phyloP scores from a whole-genome alignment of 2,113 vertebrate genomes.

The Origma solitaria region DNA sequence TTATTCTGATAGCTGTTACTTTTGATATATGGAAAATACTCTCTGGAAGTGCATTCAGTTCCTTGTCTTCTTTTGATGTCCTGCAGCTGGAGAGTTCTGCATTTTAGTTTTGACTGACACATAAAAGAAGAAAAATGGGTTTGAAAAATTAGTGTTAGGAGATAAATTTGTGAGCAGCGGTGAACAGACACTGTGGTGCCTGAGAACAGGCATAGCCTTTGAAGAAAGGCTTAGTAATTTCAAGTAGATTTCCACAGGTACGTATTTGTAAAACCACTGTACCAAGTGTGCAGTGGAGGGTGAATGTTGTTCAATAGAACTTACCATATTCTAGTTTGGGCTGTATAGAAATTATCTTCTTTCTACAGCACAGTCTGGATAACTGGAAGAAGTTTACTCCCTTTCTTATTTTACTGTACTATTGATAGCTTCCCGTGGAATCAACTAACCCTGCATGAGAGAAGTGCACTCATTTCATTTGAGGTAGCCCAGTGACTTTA shows the following conservation, averaged over 20 bases:
- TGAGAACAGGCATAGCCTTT: not conserved
- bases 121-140: not conserved
- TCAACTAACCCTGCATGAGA: not conserved
- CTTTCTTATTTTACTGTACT: not conserved
- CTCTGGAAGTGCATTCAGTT: not conserved
- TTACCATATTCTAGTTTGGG: not conserved
- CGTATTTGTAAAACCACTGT: not conserved
- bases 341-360: rapidly evolving
- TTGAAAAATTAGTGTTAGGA: not conserved
- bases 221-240: not conserved
- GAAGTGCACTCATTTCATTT: rapidly evolving
- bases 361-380: not conserved
- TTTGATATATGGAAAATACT: not conserved
- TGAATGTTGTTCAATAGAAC: not conserved
- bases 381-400: not conserved
- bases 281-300: not conserved
- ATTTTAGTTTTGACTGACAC: not conserved
- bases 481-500: not conserved
- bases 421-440: not conserved
- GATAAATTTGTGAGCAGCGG: not conserved
- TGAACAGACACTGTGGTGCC: not conserved
- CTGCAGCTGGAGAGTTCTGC: not conserved
- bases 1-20: not conserved
- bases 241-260: not conserved
- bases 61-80: not conserved